These are phyloP conservation scores for Peromyscus polionotus DNA, from an alignment of 2,113 vertebrate genomes.

Conservation along the genomic window DNA sequence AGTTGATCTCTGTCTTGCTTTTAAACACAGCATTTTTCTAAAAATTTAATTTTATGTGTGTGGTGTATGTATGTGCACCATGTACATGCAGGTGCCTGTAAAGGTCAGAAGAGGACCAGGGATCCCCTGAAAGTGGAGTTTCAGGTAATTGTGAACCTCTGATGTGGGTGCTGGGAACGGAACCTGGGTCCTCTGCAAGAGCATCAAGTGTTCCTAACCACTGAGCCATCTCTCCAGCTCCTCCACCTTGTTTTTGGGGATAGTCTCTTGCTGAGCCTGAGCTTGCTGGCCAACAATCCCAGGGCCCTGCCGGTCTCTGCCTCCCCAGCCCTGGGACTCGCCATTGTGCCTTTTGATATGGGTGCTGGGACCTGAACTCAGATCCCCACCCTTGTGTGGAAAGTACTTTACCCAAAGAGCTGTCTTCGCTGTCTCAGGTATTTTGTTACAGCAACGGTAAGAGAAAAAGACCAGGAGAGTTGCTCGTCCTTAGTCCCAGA, in stretches of 20 bases:
- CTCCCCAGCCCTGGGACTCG: neutral
- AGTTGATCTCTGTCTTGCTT: neutral
- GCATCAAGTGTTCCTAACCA: neutral
- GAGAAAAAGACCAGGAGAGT: neutral
- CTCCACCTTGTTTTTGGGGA: neutral
- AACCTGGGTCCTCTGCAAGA: neutral
- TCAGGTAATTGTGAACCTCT: too few relatives aligned
- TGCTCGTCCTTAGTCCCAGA: neutral
- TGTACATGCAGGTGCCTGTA: too few relatives aligned
- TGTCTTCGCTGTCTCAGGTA: neutral
- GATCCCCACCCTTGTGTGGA: neutral
- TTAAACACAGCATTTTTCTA: neutral
- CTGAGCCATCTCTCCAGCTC: too few relatives aligned
- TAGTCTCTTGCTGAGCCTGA: neutral
- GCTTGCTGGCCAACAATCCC: neutral
- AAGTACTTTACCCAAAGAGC: neutral
- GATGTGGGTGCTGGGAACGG: neutral
- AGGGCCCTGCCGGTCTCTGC: too few relatives aligned
- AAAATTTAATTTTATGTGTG: neutral
- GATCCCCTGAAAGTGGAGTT: neutral
- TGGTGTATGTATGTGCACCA: neutral
- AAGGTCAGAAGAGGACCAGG: neutral
- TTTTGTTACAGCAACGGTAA: neutral
- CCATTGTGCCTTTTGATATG: neutral
- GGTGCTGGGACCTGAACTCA: neutral